A percentile compares a stretch with the other conserved stretches of the same genome.
phyloP scores from a whole-genome alignment of 2,797 vertebrate species.

The Enteromius argenteus region DNA sequence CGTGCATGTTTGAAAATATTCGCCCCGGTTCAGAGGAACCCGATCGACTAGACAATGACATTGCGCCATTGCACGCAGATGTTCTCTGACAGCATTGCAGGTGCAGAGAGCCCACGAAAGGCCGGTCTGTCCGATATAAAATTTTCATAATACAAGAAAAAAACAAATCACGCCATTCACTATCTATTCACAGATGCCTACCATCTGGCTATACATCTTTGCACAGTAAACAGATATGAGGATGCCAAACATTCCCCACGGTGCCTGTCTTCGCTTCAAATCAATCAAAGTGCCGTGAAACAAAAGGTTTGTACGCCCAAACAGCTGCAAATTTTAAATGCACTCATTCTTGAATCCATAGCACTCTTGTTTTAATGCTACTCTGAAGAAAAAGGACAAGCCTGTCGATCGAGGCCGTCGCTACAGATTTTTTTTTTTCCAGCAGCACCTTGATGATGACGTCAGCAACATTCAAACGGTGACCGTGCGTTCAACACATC shows the following conservation, averaged over 20 bases:
- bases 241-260: constrained; percentile 46
- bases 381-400: constrained; percentile 53
- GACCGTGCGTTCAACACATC: constrained; percentile 37
- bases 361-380: constrained; percentile 59
- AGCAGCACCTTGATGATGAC: constrained; percentile 59
- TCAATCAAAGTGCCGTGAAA: constrained; percentile 36
- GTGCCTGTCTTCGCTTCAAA: constrained; percentile 45
- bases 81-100: constrained; percentile 36
- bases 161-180: constrained; percentile 50
- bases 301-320: constrained; percentile 25
- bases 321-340: constrained; percentile 31
- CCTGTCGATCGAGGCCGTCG: constrained; percentile 54
- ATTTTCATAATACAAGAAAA: constrained; percentile 33
- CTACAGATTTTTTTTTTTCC: constrained; percentile 61
- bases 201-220: constrained; percentile 53
- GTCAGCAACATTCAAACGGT: constrained; percentile 53
- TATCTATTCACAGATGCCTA: constrained; percentile 56
- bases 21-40: constrained; percentile 24
- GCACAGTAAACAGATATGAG: constrained; percentile 58
- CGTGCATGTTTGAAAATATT: constrained; percentile 36
- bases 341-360: constrained; percentile 15
- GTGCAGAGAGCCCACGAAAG: constrained; percentile 38
- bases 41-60: constrained; percentile 25
- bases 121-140: constrained; percentile 41
- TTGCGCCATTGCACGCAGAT: background rate